These are phyloP conservation scores for Zygothrica quintamaculata DNA, from an alignment of 2,888 invertebrate genomes.

Conservation along the genomic window DNA sequence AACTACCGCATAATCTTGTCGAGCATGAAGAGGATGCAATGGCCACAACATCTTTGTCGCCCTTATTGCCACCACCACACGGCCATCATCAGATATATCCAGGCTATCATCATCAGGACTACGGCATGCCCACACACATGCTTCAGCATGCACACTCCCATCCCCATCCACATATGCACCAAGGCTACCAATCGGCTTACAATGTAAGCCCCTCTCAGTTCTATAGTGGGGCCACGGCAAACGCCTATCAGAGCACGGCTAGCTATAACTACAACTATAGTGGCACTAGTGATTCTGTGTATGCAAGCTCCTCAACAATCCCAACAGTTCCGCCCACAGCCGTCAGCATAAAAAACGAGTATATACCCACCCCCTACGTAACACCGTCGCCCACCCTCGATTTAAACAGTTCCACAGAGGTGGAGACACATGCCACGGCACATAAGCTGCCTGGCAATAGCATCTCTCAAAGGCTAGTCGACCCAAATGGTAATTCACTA, in stretches of 20 bases:
- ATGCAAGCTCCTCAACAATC: conserved; percentile 58
- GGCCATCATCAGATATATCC: conserved; percentile 66
- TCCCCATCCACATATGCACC: conserved; percentile 36
- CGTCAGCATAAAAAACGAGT: conserved; percentile 72
- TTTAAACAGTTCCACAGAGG: conserved; percentile 82
- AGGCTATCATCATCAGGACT: conserved; percentile 70
- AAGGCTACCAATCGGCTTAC: conserved; percentile 61
- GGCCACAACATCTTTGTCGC: conserved; percentile 54
- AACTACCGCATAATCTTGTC: conserved; percentile 29
- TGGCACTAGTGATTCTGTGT: conserved; percentile 47
- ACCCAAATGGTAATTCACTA: conserved; percentile 64
- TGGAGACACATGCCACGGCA: conserved; percentile 71
- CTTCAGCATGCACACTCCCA: conserved; percentile 51
- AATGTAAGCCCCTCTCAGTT: conserved; percentile 63
- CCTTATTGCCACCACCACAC: conserved; percentile 63
- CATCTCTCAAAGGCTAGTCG: conserved; percentile 67
- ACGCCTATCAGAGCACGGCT: conserved; percentile 55
- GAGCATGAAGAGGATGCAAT: conserved; percentile 58
- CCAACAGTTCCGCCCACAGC: conserved; percentile 45
- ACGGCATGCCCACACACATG: conserved; percentile 69
- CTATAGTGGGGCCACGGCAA: conserved; percentile 51
- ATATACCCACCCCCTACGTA: conserved; percentile 81
- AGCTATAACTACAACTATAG: conserved; percentile 72
- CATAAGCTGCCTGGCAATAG: conserved; percentile 58
- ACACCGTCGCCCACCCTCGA: conserved; percentile 83